Evolutionary conservation across 2,797 vertebrate genomes (phyloP).

Genomic region (Rachycentron canadum): DNA sequence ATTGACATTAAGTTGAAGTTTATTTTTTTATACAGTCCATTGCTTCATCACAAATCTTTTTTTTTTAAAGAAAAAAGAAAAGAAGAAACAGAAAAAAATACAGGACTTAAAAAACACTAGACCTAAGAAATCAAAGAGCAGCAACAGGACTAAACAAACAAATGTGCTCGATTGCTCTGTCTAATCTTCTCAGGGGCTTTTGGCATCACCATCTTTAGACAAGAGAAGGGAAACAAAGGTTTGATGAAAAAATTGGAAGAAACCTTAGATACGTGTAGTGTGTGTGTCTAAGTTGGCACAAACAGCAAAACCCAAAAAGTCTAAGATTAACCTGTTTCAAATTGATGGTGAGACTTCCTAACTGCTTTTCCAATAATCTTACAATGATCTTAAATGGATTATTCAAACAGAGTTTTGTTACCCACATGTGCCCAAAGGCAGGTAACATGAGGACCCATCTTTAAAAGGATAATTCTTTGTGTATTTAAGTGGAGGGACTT

Average conservation of each 20-base stretch:
- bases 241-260: constrained; percentile 15
- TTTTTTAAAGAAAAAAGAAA: not conserved
- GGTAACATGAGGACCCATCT: constrained; percentile 50
- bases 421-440: constrained; percentile 27
- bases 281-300: constrained; percentile 16
- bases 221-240: not conserved
- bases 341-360: constrained; percentile 27
- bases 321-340: constrained; percentile 29
- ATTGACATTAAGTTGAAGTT: constrained; percentile 27
- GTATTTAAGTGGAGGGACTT: constrained; percentile 20
- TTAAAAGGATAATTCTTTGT: constrained; percentile 46
- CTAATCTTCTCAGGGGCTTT: not conserved
- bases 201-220: not conserved
- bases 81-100: not conserved
- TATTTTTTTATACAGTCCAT: constrained; percentile 9
- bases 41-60: constrained; percentile 8
- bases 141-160: constrained; percentile 2
- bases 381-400: constrained; percentile 50
- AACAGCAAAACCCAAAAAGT: constrained; percentile 19
- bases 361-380: constrained; percentile 45
- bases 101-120: not conserved
- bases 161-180: not conserved
- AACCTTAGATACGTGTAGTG: constrained; percentile 5
- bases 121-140: constrained; percentile 19
- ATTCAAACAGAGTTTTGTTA: constrained; percentile 52